Evolutionary conservation across 2,888 invertebrate species (phyloP), one percentile per base, ranked within the genome.

Genomic region (Agrilus mali): DNA sequence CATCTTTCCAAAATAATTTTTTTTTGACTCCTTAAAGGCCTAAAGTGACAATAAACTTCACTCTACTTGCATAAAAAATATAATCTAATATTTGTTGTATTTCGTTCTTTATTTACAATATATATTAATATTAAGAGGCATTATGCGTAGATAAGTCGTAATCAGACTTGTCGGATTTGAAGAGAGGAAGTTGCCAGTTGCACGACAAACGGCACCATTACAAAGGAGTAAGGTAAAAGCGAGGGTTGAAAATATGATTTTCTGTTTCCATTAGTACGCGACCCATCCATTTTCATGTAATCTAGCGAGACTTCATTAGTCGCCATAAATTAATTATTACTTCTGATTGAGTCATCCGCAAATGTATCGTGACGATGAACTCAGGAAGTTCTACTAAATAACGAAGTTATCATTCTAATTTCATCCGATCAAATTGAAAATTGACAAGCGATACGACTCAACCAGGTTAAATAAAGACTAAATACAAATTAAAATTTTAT

Each of bases 321-420:
- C 53, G 57, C 57, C 56, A 59, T 66, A 66, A 66, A 65, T 65
- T 63, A 64, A 64, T 66, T 66, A 66, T 64, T 60, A 63, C 60
- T 61, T 64, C 62, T 65, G 65, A 66, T 64, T 64, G 64, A 61
- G 60, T 61, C 59, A 56, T 59, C 63, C 64, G 57, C 60, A 60
- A 59, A 48, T 41, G 44, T 36, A 49, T 50, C 47, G 44, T 45
- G 46, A 48, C 45, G 47, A 50, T 45, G 48, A 48, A 45, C 43
- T 39, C 40, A 36, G 36, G 31, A 37, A 20, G 27, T 35, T 35
- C 16, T 35, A 15, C 15, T 35, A n/a, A 35, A 35, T 35, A 35
- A 15, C 16, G 35, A 35, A 35, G 35, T 35, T 35, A 35, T 35
- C 16, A n/a, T 35, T 35, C 15, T 14, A 35, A 16, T 14, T 35